Evolutionary conservation across 2,888 invertebrate species (phyloP), one percentile per base, ranked within the genome.

Genomic region (Asteroscopus sphinx): DNA sequence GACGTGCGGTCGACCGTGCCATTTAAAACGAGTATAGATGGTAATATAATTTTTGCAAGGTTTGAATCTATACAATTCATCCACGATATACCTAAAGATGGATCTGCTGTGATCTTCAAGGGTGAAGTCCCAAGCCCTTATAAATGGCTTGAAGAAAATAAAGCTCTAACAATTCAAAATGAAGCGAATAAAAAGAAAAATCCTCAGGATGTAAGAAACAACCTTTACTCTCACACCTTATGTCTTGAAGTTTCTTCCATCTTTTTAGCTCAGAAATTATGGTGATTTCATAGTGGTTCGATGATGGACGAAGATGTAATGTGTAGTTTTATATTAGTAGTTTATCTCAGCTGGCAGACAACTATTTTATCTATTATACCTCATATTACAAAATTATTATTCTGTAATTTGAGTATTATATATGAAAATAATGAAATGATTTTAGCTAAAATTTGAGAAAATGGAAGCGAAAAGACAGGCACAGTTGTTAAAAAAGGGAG

Each of bases 121-220:
- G 88, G 83, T 15, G 86, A 88, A 65, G 45, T 88, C 0, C 85
- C 81, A 1, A 64, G 81, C 1, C 91, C 92, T 0, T 32, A 65
- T 0, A 86, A 89, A 55, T 92, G 91, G 90, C 61, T 80, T 39
- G 81, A 86, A 49, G 62, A 86, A 65, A 88, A 91, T 47, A 63
- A 87, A 71, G 60, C 56, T 1, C 84, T 82, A 49, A 36, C 83
- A 21, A 72, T 73, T 46, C 52, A 81, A 40, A 81, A 84, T 44
- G 81, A 80, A 51, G 72, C 81, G 0, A 83, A 87, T 15, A 86
- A 86, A 72, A 82, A 81, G 6, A 88, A 87, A 79, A 65, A 75
- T 30, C 30, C 76, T 8, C 55, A 67, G 5, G 72, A 86, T 65
- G 86, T 86, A 58, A 48, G 36, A 16, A 36, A 21, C 21, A 37